phyloP scores from a whole-genome alignment of 1,140 invertebrate species.

The Ridgeia piscesae region DNA sequence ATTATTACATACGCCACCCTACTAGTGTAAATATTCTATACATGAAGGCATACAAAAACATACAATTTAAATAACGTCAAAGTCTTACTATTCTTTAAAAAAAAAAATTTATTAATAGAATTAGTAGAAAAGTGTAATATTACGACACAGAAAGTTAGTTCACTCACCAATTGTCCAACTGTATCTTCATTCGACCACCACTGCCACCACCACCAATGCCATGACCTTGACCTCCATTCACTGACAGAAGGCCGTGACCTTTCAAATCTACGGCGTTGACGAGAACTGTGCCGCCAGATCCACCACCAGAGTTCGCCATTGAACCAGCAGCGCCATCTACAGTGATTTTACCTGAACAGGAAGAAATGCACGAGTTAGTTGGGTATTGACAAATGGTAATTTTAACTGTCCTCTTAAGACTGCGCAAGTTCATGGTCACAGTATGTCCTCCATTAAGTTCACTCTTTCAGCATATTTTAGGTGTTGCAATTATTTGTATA shows the following conservation, averaged over 20 bases:
- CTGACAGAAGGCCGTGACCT: conserved; percentile 38
- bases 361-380: neutral
- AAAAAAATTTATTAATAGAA: neutral
- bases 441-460: too few species aligned
- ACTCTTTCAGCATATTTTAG: too few species aligned
- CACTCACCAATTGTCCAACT: neutral
- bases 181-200: conserved; percentile 37
- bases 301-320: conserved; percentile 37
- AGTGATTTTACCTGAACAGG: neutral
- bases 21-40: neutral
- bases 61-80: too few species aligned
- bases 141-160: neutral
- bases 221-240: conserved; percentile 40
- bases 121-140: neutral
- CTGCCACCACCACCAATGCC: conserved; percentile 42
- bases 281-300: conserved; percentile 42
- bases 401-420: conserved; percentile 24
- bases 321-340: neutral
- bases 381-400: neutral
- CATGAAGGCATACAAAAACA: neutral
- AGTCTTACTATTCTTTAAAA: too few species aligned
- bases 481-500: too few species aligned
- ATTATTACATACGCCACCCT: neutral
- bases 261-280: conserved; percentile 34
- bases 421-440: too few species aligned